These are phyloP conservation scores for Metallyticus violacea DNA, from an alignment of 2,888 invertebrate species.

Conservation along the genomic window DNA sequence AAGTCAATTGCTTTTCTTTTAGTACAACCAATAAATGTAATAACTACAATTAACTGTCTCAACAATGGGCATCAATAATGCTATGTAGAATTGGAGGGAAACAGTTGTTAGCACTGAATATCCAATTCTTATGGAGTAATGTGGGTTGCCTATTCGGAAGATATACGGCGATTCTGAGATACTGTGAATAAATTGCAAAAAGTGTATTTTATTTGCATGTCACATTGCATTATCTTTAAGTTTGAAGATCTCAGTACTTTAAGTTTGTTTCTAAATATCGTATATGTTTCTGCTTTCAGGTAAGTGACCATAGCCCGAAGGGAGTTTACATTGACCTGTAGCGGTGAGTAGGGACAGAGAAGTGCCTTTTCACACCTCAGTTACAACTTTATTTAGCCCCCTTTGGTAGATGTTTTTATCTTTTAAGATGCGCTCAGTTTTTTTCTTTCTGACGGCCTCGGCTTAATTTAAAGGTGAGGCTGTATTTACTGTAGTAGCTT, in stretches of 20 bases:
- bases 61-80: no score
- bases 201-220: not conserved
- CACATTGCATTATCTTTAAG: not conserved
- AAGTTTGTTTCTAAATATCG: not conserved
- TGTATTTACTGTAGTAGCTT: not conserved
- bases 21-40: no score
- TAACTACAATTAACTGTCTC: no score
- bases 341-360: not conserved
- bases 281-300: not conserved
- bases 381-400: not conserved
- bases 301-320: not conserved
- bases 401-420: not conserved
- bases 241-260: not conserved
- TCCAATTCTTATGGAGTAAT: no score
- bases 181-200: no score
- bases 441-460: not conserved
- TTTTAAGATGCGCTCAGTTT: not conserved
- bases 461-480: not conserved
- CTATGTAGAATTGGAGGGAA: no score
- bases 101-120: no score
- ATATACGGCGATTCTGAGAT: no score
- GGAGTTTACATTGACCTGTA: not conserved
- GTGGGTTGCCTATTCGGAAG: no score
- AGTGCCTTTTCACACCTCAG: not conserved
- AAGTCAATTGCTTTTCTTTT: no score